Evolutionary conservation across 2,113 vertebrate species (phyloP).

Genomic region (Prionailurus bengalensis): DNA sequence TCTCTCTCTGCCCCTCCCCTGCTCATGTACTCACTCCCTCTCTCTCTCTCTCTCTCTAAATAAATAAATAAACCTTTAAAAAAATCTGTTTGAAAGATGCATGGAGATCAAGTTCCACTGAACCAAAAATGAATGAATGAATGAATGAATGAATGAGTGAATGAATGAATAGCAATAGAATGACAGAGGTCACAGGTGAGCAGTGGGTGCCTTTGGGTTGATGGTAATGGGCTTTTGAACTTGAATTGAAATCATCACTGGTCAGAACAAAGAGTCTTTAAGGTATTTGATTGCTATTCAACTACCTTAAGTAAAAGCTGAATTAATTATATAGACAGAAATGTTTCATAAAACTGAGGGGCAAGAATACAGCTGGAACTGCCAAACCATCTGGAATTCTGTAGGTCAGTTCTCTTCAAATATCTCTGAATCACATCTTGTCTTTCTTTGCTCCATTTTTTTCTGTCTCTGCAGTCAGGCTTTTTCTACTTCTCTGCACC

Average conservation of each 20-base stretch:
- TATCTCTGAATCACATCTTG: background rate
- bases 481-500: background rate
- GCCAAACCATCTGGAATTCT: background rate
- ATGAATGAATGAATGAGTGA: background rate
- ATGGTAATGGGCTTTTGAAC: background rate
- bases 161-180: background rate
- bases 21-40: no score
- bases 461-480: background rate
- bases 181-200: background rate
- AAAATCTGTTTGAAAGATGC: background rate
- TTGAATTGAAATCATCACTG: slow-evolving; percentile 34
- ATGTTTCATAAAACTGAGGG: slow-evolving; percentile 25
- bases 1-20: no score
- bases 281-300: background rate
- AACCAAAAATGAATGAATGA: background rate
- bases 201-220: background rate
- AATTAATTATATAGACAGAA: background rate
- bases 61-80: background rate
- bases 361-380: background rate
- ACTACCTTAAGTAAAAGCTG: background rate
- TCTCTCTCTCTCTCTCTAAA: no score
- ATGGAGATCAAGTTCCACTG: background rate
- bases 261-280: background rate
- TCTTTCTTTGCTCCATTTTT: background rate
- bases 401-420: background rate